Percentiles rank a stretch among this genome's conserved stretches.
Evolutionary conservation across 2,888 invertebrate species (phyloP).

Genomic region (Cosmorhoe ocellata): DNA sequence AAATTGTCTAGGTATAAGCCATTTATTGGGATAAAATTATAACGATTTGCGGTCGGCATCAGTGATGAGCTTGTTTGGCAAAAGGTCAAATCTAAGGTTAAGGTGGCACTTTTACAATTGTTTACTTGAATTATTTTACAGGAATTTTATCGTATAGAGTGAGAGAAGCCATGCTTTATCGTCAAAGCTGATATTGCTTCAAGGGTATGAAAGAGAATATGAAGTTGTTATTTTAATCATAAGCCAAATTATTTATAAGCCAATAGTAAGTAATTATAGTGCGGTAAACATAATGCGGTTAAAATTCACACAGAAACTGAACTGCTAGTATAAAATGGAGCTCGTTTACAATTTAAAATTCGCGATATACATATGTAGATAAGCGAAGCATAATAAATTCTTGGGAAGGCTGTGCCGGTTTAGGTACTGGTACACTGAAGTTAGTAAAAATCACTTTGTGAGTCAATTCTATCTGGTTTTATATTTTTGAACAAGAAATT

Average conservation of each 20-base stretch:
- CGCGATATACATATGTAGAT: conserved; percentile 76
- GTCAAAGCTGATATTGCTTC: too few relatives aligned
- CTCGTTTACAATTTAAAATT: conserved; percentile 78
- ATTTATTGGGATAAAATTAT: too few relatives aligned
- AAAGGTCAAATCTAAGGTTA: too few relatives aligned
- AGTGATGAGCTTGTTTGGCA: too few relatives aligned
- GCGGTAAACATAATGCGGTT: conserved; percentile 40
- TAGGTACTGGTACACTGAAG: conserved; percentile 41
- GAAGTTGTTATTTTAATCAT: not conserved
- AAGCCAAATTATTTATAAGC: not conserved
- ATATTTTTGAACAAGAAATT: not conserved
- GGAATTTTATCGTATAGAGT: too few relatives aligned
- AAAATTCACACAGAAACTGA: conserved; percentile 53
- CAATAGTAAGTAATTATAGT: conserved; percentile 5
- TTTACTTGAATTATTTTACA: too few relatives aligned
- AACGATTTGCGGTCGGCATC: too few relatives aligned
- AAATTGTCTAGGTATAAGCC: too few relatives aligned
- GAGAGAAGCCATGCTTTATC: too few relatives aligned
- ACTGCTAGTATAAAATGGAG: conserved; percentile 58
- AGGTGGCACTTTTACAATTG: too few relatives aligned
- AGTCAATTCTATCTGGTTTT: conserved; percentile 44
- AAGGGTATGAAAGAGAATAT: too few relatives aligned
- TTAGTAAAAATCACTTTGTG: conserved; percentile 67
- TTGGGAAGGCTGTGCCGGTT: conserved; percentile 48
- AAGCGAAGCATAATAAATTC: conserved; percentile 68